phyloP scores from a whole-genome alignment of 2,888 invertebrate species.

The Silvanus unidentatus region DNA sequence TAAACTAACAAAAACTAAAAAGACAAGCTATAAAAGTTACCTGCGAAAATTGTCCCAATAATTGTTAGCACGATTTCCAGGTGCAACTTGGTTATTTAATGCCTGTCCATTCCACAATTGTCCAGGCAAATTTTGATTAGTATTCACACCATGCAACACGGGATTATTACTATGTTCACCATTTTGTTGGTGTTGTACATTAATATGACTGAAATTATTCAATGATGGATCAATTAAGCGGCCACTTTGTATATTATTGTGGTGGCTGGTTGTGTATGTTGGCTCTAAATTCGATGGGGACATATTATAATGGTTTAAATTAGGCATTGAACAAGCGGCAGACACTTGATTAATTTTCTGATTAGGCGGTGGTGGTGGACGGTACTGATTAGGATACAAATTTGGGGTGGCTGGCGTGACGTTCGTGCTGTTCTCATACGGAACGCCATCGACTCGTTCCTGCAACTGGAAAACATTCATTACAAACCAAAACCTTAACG shows the following conservation, averaged over 20 bases:
- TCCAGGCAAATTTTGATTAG: conserved; percentile 35
- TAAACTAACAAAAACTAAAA: conserved; percentile 11
- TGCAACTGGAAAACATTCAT: conserved; percentile 27
- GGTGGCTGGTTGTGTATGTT: conserved; percentile 24
- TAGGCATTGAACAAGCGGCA: conserved; percentile 40
- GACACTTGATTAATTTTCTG: conserved; percentile 33
- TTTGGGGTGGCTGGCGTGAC: not conserved
- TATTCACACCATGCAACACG: conserved; percentile 33
- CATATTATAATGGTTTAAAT: conserved; percentile 39
- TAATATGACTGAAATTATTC: conserved; percentile 30
- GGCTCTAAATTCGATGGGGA: conserved; percentile 31
- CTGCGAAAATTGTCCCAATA: conserved; percentile 93
- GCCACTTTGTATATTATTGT: conserved; percentile 32
- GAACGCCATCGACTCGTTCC: conserved; percentile 20
- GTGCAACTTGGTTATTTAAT: conserved; percentile 84
- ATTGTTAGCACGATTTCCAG: conserved; percentile 85
- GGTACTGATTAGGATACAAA: conserved; percentile 9
- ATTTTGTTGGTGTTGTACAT: conserved; percentile 8
- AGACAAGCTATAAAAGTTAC: conserved; percentile 48
- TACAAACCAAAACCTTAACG: not conserved
- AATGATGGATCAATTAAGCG: conserved; percentile 37
- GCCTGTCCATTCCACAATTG: conserved; percentile 50
- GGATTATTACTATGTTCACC: conserved; percentile 34
- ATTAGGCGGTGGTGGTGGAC: conserved; percentile 17
- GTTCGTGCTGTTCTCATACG: not conserved